These are phyloP conservation scores for Drosophila mulleri DNA, from an alignment of 2,888 invertebrate genomes.

Conservation along the genomic window DNA sequence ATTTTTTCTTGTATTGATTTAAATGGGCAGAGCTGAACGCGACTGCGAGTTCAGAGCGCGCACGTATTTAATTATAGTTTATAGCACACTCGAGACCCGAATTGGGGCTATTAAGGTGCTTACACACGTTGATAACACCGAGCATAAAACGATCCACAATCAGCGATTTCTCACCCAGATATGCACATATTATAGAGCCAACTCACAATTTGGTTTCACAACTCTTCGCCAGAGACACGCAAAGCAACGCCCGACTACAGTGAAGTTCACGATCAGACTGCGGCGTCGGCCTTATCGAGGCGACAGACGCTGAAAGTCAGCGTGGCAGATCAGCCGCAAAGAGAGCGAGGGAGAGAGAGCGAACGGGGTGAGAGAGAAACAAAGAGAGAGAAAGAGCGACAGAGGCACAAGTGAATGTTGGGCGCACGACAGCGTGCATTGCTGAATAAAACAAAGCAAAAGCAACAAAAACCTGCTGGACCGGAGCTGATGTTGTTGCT, in stretches of 20 bases:
- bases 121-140: constrained; percentile 35
- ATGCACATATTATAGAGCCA: constrained; percentile 1
- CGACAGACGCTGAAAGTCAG: constrained; percentile 10
- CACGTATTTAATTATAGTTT: constrained; percentile 50
- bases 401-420: neutral
- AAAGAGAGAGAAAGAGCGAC: constrained; percentile 1
- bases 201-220: constrained; percentile 23
- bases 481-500: constrained; percentile 40
- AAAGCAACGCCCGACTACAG: constrained; percentile 23
- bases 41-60: constrained; percentile 9
- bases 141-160: constrained; percentile 35
- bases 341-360: constrained; percentile 6
- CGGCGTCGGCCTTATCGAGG: constrained; percentile 1
- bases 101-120: constrained; percentile 23
- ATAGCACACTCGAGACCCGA: constrained; percentile 35
- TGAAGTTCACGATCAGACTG: constrained; percentile 55
- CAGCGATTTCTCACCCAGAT: constrained; percentile 18
- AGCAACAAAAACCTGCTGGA: constrained; percentile 49
- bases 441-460: constrained; percentile 2
- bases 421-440: constrained; percentile 4
- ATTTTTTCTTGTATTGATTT: constrained; percentile 57
- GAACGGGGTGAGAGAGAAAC: constrained; percentile 6
- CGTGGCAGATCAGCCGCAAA: constrained; percentile 26
- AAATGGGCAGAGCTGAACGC: constrained; percentile 46
- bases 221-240: neutral